Percentiles rank a stretch among this genome's conserved stretches.
These are phyloP conservation scores for pig (Sus scrofa) DNA, from an alignment of 2,113 vertebrate genomes.

Conservation along the genomic window DNA sequence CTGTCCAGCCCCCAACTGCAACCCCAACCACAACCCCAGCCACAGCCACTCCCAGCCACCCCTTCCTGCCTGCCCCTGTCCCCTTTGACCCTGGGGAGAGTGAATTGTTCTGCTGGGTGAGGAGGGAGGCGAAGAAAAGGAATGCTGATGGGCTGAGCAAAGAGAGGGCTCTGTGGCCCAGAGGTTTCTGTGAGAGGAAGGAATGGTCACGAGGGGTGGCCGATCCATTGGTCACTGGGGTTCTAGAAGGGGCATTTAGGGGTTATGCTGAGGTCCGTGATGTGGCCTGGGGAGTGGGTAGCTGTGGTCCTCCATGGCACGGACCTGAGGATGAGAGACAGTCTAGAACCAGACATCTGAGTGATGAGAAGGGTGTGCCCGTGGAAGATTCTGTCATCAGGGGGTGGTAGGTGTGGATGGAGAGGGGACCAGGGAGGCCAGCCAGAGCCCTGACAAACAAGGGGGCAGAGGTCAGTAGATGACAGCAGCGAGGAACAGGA, in stretches of 20 bases:
- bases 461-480: not conserved
- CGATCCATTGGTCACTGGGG: not conserved
- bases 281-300: not conserved
- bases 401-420: fast-evolving
- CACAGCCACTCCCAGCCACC: not conserved
- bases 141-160: not conserved
- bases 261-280: not conserved
- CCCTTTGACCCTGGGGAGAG: not conserved
- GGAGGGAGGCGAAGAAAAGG: not conserved
- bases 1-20: not conserved
- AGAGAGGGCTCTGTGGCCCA: not conserved
- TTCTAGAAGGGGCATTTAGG: not conserved
- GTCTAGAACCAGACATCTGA: not conserved
- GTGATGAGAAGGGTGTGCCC: not conserved
- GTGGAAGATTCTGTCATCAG: not conserved
- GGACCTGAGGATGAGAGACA: not conserved
- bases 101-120: not conserved
- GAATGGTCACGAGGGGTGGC: not conserved
- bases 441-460: not conserved
- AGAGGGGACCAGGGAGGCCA: not conserved
- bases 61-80: fast-evolving
- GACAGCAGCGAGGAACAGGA: not conserved
- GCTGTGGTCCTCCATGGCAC: too few species aligned
- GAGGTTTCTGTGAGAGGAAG: not conserved
- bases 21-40: too few species aligned